Conservation (phyloP, 2,113 vertebrate species). For the Lepisosteus osseus region DNA sequence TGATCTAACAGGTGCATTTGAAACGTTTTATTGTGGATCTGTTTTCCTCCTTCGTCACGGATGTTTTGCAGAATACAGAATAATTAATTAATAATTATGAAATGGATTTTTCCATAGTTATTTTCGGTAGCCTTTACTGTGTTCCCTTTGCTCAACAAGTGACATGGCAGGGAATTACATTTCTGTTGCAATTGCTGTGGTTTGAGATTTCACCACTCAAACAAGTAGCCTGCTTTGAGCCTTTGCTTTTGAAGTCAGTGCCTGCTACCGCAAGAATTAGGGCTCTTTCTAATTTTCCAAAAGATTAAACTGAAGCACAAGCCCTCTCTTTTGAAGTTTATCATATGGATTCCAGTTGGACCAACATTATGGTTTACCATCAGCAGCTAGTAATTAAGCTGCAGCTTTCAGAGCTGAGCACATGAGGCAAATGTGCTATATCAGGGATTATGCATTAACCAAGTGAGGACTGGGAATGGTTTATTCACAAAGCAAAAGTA, state of each 20-base stretch:
- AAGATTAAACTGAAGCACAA: background rate
- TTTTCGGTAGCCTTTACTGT: background rate
- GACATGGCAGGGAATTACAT: background rate
- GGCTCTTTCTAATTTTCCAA: background rate
- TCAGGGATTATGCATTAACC: too few species aligned
- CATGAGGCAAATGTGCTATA: background rate
- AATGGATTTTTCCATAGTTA: background rate
- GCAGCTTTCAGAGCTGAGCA: background rate
- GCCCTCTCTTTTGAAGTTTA: background rate
- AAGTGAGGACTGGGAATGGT: too few species aligned
- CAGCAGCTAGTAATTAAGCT: constrained; percentile 4
- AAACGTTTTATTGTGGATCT: too few species aligned
- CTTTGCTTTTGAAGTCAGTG: too few species aligned
- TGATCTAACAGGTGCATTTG: too few species aligned
- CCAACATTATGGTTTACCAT: background rate
- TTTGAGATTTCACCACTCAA: too few species aligned
- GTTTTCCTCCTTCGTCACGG: too few species aligned
- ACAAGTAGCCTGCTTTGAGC: too few species aligned
- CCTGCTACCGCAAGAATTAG: background rate
- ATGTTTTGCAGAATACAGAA: background rate
- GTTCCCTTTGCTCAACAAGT: background rate
- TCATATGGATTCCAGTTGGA: background rate
- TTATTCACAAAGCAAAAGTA: too few species aligned
- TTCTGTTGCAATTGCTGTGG: background rate
- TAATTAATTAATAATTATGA: background rate